Base-by-base conservation (phyloP, 2,888 invertebrate genomes). In the Eulithis testata region DNA sequence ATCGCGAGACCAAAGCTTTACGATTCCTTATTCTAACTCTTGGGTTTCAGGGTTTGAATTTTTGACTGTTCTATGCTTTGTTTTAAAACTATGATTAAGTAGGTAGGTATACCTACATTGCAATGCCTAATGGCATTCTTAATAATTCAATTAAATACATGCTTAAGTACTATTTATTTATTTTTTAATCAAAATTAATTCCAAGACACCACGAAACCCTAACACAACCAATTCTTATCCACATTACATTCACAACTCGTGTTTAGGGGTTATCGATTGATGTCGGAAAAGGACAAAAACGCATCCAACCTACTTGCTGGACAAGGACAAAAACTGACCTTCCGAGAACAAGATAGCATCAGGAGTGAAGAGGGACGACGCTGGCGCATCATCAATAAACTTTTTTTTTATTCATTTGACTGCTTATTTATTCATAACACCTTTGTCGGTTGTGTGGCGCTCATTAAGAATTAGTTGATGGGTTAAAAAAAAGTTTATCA, bases 261-360 rank as follows among this genome's bases (percentile, higher is more conserved):
- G 87, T 87, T 84, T 88, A 62, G 81, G 81, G 76, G 85, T 76
- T 86, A 90, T 91, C 87, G 90, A 92, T 91, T 88, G 86, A 83
- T 72, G 86, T 67, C 62, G 71, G 79, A 90, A 65, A 74, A 77
- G 69, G 89, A 89, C 71, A 60, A 61, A 65, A 63, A 83, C 66
- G 7, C 50, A 51, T 43, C 55, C 43, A 14, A 63, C 49, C 53
- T 43, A 37, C 57, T 51, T 3, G 71, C 27, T 27, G 58, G 76
- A 89, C 47, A 45, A 82, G 72, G 88, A 86, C 66, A 73, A 51
- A 72, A 67, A 3, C 31, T 63, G 72, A 76, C 87, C 88, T 92
- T 92, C 92, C 77, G 76, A 89, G 92, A 92, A 92, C 79, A 90
- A 90, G 92, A 92, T 92, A 90, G 87, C 85, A 92, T 91, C 91